Evolutionary conservation across 2,797 vertebrate species (phyloP).

Genomic region (Cyclopterus lumpus): DNA sequence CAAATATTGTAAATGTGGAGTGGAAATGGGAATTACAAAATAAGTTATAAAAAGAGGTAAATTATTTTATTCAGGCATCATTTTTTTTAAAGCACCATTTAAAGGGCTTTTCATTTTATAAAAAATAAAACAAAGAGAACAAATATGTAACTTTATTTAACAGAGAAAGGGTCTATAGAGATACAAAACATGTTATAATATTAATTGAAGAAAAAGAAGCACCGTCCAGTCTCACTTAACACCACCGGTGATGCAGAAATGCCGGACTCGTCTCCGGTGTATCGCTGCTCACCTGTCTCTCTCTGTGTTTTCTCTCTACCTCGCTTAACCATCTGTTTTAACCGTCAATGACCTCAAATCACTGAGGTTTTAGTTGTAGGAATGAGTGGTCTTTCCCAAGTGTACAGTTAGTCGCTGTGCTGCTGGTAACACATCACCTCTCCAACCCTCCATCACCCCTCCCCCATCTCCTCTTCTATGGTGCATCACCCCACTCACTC

Average conservation of each 20-base stretch:
- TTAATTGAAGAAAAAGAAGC: not conserved
- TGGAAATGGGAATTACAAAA: not conserved
- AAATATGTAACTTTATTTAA: not conserved
- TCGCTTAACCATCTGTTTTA: slow-evolving; percentile 66
- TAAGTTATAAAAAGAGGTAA: not conserved
- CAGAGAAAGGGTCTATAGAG: not conserved
- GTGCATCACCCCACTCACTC: slow-evolving; percentile 66
- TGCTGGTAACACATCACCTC: slow-evolving; percentile 68
- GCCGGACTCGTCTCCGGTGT: slow-evolving; percentile 22
- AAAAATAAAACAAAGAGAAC: not conserved
- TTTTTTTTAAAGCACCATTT: not conserved
- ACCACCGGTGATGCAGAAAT: slow-evolving; percentile 34
- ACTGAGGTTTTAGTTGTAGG: slow-evolving; percentile 63
- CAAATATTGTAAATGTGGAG: not conserved
- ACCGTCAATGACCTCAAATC: slow-evolving; percentile 65
- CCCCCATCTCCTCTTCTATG: slow-evolving; percentile 37
- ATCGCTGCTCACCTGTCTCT: slow-evolving; percentile 25
- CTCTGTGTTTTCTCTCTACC: slow-evolving; percentile 42
- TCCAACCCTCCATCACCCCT: slow-evolving; percentile 43
- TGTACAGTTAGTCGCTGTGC: slow-evolving; percentile 70
- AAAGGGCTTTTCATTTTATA: not conserved
- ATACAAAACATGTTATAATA: not conserved
- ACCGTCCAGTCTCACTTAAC: slow-evolving; percentile 10
- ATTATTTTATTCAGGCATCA: not conserved
- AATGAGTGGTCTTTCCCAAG: slow-evolving; percentile 71